Base-by-base conservation (phyloP, 2,888 invertebrate species). In the Schrankia costaestrigalis region DNA sequence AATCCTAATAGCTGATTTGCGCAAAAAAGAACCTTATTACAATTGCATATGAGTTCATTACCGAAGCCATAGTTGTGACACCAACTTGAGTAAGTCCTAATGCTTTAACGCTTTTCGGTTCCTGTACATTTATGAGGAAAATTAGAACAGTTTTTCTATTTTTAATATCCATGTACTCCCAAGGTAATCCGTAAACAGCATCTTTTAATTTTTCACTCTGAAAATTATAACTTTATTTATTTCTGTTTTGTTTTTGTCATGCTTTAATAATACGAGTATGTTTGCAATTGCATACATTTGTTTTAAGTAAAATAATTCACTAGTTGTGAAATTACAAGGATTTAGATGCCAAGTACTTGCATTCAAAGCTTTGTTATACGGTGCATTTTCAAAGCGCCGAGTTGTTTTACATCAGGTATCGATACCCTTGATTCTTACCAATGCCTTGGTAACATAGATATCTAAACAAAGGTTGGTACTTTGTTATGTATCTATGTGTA, bases 1-100 rank as follows among this genome's bases (percentile, higher is more conserved):
- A 19, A 6, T 2, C 11, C 3, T 23, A 6, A 6, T 1, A 7
- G 7, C 12, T 10, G 3, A 17, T 18, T 11, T 11, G 4, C 3
- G 6, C 8, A 4, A 18, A 6, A 2, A 17, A n/a, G n/a, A n/a
- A n/a, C n/a, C n/a, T n/a, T 3, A 15, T 8, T 2, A 17, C 8
- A 21, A 21, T 3, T 7, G 6, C 8, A 4, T 1, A 3, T 2
- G 1, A n/a, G 10, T 12, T 3, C 9, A 17, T 43, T 51, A 71
- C 71, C 38, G 49, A 19, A 1, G 59, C 60, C 72, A 71, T 72
- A 15, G 68, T 57, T 3, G 56, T 45, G 2, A 71, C 66, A 0
- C 72, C 72, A 1, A 73, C 50, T n/a, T 46, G 29, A 1, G 54
- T 32, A 24, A 70, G 36, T 0, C 65, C 64, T 28, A 63, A 15